Evolutionary conservation across 2,888 invertebrate species (phyloP).

Genomic region (Apamea sordens): DNA sequence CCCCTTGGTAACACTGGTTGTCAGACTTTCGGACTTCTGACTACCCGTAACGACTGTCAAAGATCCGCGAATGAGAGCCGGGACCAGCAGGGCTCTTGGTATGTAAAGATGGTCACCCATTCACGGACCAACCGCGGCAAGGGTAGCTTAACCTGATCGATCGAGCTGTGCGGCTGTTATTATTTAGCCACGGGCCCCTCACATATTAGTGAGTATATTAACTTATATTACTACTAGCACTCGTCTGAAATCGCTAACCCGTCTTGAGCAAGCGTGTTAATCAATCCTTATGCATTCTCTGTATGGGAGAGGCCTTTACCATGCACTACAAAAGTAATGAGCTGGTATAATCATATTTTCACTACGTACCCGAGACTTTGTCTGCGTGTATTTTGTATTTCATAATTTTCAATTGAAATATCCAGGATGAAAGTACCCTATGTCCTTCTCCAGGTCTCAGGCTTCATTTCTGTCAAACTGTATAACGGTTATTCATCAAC

Average conservation of each 20-base stretch:
- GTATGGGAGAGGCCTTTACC: background rate
- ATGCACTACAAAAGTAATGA: background rate
- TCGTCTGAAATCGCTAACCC: too few relatives aligned
- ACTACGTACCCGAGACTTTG: background rate
- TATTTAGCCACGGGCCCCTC: conserved; percentile 43
- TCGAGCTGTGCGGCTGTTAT: too few relatives aligned
- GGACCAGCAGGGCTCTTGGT: too few relatives aligned
- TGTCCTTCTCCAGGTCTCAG: background rate
- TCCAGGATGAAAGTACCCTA: background rate
- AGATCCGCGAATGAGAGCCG: too few relatives aligned
- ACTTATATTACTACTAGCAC: background rate
- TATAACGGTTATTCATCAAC: background rate
- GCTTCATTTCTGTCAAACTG: background rate
- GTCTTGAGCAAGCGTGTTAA: background rate
- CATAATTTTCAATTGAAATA: background rate
- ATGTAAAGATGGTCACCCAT: too few relatives aligned
- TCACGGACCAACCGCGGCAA: too few relatives aligned
- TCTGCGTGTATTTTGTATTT: background rate
- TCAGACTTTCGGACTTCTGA: too few relatives aligned
- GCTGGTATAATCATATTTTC: background rate
- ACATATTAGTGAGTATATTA: conserved; percentile 83
- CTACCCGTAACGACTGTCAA: too few relatives aligned
- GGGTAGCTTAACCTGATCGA: too few relatives aligned
- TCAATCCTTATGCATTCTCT: background rate
- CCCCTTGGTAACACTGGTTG: too few relatives aligned